phyloP scores from a whole-genome alignment of 2,888 invertebrate genomes.

The Epinotia demarniana region DNA sequence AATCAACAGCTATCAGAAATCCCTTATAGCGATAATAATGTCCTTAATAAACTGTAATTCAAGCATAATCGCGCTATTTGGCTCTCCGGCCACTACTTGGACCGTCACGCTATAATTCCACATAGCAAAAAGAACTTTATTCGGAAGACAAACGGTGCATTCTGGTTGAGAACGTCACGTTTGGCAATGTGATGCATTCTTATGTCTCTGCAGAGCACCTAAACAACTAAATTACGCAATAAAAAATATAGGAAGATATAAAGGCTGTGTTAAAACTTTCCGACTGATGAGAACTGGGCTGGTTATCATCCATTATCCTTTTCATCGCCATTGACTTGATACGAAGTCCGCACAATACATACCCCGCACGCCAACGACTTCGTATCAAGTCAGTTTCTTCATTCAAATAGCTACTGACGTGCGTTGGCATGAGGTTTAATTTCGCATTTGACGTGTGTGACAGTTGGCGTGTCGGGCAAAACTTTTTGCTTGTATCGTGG shows the following conservation, averaged over 20 bases:
- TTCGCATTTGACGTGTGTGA: too few species aligned
- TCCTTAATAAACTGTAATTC: background rate
- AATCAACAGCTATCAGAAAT: background rate
- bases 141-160: background rate
- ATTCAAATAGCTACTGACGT: too few species aligned
- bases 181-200: slow-evolving; percentile 26
- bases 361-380: too few species aligned
- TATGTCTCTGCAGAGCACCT: slow-evolving; percentile 7
- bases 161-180: background rate
- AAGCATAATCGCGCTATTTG: slow-evolving; percentile 3
- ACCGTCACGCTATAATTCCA: background rate
- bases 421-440: too few species aligned
- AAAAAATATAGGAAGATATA: slow-evolving; percentile 26
- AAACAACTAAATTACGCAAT: slow-evolving; percentile 37
- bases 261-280: background rate
- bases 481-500: too few species aligned
- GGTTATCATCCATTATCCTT: too few species aligned
- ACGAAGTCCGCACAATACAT: too few species aligned
- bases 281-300: background rate
- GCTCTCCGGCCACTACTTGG: background rate
- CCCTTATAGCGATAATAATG: background rate
- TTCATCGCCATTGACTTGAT: too few species aligned
- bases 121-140: background rate
- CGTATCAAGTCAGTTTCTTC: too few species aligned
- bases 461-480: too few species aligned